A percentile compares a stretch with the other conserved stretches of the same genome.
Conservation (phyloP, 1,140 invertebrate species). For the Caerostris darwini region DNA sequence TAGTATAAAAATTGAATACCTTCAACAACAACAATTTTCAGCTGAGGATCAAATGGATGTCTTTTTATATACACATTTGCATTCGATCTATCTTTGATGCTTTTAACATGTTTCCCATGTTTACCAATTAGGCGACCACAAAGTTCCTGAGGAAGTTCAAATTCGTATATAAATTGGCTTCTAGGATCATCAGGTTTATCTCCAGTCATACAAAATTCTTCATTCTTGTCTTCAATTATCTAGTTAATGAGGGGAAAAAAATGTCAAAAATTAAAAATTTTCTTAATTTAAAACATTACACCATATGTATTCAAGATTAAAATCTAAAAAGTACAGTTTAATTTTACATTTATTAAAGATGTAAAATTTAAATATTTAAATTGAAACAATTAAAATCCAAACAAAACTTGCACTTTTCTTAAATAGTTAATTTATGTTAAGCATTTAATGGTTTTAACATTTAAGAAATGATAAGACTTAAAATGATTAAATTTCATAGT, state of each 20-base stretch:
- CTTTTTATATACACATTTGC: conserved; percentile 90
- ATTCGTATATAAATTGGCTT: conserved; percentile 85
- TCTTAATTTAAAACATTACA: background rate
- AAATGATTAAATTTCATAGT: no score
- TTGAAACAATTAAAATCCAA: no score
- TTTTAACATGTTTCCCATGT: conserved; percentile 90
- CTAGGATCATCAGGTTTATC: background rate
- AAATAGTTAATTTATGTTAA: no score
- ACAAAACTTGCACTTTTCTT: no score
- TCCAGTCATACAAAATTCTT: background rate
- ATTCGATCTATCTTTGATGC: conserved; percentile 89
- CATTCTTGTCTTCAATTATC: background rate
- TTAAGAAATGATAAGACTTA: no score
- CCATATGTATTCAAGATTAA: no score
- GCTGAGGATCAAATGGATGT: conserved; percentile 87
- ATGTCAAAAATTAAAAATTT: background rate
- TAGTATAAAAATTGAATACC: conserved; percentile 83
- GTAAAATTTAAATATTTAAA: no score
- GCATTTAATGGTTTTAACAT: no score
- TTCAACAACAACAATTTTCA: conserved; percentile 92
- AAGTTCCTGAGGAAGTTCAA: conserved; percentile 88
- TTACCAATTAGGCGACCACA: conserved; percentile 94
- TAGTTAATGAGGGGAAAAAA: background rate
- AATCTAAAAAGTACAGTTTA: no score
- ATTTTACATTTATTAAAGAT: no score